Evolutionary conservation across 2,797 vertebrate species (phyloP).

Genomic region (Melanotaenia maccullochi): DNA sequence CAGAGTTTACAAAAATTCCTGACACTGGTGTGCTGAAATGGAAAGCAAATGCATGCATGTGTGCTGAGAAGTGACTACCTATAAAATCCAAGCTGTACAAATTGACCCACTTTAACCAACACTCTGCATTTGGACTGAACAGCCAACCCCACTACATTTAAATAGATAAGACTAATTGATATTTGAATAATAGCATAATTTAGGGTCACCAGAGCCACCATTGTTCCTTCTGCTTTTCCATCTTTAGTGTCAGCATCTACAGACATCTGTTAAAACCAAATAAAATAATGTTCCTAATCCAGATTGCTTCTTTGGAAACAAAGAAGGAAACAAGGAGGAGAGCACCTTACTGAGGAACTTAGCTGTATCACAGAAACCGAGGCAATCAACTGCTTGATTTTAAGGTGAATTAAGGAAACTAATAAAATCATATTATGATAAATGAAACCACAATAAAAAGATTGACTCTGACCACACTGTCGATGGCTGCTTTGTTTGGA

Average conservation of each 20-base stretch:
- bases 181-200: constrained; percentile 15
- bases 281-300: background rate
- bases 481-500: constrained; percentile 6
- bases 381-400: background rate
- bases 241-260: background rate
- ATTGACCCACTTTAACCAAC: constrained; percentile 43
- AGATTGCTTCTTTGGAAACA: background rate
- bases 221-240: background rate
- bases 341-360: background rate
- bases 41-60: constrained; percentile 57
- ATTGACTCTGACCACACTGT: background rate
- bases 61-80: constrained; percentile 39
- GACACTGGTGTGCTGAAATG: constrained; percentile 50
- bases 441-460: background rate
- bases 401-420: background rate
- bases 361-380: background rate
- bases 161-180: constrained; percentile 32
- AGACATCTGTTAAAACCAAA: background rate
- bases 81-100: constrained; percentile 59
- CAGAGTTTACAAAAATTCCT: constrained; percentile 39
- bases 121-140: constrained; percentile 1
- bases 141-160: background rate
- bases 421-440: background rate
- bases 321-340: background rate
- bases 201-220: background rate